Evolutionary conservation across 1,140 invertebrate species (phyloP).

Genomic region (Aphidius gifuensis): DNA sequence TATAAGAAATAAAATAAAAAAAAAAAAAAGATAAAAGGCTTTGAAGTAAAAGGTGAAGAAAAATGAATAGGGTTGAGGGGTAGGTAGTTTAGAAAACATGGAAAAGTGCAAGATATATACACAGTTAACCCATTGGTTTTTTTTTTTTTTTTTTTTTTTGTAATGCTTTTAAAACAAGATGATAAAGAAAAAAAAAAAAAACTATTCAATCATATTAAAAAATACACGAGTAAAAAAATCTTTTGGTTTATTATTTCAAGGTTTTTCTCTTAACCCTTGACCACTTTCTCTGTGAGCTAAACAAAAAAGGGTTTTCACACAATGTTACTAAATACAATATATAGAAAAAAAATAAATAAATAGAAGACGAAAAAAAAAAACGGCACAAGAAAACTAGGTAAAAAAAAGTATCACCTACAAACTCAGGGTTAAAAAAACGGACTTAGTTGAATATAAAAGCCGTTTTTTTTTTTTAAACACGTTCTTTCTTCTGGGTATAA

Average conservation of each 20-base stretch:
- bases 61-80: neutral
- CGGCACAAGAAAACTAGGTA: constrained; percentile 24
- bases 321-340: neutral
- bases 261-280: constrained; percentile 35
- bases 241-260: too few species aligned
- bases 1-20: neutral
- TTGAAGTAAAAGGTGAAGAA: constrained; percentile 3
- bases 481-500: neutral
- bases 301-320: too few species aligned
- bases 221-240: constrained; percentile 8
- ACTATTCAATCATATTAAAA: constrained; percentile 46
- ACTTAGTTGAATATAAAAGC: neutral
- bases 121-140: constrained; percentile 27
- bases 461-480: constrained; percentile 4
- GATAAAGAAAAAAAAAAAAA: constrained; percentile 17
- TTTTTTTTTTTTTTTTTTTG: too few species aligned
- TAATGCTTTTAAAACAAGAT: constrained; percentile 31
- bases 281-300: constrained; percentile 9
- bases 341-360: neutral
- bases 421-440: constrained; percentile 12
- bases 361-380: constrained; percentile 10
- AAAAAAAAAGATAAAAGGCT: neutral
- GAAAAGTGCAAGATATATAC: too few species aligned
- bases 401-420: constrained; percentile 24
- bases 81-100: constrained; percentile 27